Base-by-base conservation (phyloP, 1,140 invertebrate species). In the Nixonia krombeini region DNA sequence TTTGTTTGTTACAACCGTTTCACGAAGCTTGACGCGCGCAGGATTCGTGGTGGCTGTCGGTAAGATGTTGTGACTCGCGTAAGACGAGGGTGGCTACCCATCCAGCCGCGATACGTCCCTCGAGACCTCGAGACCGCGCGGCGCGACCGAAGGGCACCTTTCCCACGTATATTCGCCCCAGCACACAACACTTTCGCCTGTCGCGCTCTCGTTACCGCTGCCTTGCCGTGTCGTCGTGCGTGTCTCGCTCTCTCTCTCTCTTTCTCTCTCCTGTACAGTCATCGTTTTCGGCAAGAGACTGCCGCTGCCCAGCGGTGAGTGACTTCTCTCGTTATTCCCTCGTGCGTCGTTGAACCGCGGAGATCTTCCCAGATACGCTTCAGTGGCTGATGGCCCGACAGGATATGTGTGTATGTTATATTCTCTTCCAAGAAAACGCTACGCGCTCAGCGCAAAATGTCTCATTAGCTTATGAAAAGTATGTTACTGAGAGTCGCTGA, bases 21-120 rank as follows among this genome's bases (percentile, higher is more conserved):
- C 17, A 12, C 17, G 7, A 45, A 8, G 10, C 41, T 18, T 42
- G 12, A 12, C 40, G 49, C 45, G 53, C 63, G 63, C 56, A 51
- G 40, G 46, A 17, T 44, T 42, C 35, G 33, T 40, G 26, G 45
- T 40, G 37, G 40, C 23, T 56, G 21, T 57, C 18, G 8, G 18
- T 26, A 44, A 57, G 47, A 51, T 64, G 51, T 64, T 64, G 51
- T 64, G 61, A 57, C 41, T 56, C 61, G 61, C 35, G 33, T n/a
- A n/a, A 51, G 46, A 17, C 38, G 41, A 57, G 52, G 61, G 46
- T 64, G 61, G 38, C 44, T 41, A 35, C 46, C 46, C 35, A 16
- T 56, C 37, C 41, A 23, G 42, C 35, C 29, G n/a, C n/a, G n/a
- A n/a, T 33, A 4, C 29, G 25, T 9, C 9, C 13, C 13, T 10